phyloP scores from a whole-genome alignment of 2,797 vertebrate species.

The Chloroceryle amazona region DNA sequence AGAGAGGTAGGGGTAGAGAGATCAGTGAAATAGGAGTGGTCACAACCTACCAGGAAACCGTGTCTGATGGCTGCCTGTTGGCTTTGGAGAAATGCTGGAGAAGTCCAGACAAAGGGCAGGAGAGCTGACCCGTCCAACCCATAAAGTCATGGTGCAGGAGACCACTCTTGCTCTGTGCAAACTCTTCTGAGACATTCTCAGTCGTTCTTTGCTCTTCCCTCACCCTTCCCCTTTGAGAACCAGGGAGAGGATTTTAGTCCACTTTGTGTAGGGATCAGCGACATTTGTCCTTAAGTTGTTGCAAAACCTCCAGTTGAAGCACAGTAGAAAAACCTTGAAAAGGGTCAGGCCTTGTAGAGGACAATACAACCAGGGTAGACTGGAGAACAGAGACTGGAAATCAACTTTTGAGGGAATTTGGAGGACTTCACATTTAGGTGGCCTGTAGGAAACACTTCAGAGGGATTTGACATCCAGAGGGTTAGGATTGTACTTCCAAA shows the following conservation, averaged over 20 bases:
- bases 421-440: not conserved
- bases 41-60: not conserved
- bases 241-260: not conserved
- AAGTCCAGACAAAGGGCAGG: not conserved
- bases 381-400: not conserved
- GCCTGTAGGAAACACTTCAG: not conserved
- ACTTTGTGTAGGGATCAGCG: not conserved
- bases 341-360: not conserved
- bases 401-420: not conserved
- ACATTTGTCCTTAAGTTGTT: not conserved
- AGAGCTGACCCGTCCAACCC: not conserved
- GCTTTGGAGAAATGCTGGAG: not conserved
- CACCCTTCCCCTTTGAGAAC: not conserved
- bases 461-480: not conserved
- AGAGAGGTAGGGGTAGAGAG: not conserved
- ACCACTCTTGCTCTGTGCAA: not conserved
- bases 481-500: not conserved
- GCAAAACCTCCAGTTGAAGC: not conserved
- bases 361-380: not conserved
- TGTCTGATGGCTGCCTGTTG: not conserved
- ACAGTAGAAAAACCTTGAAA: not conserved
- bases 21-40: not conserved
- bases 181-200: not conserved
- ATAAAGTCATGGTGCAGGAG: not conserved
- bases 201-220: not conserved